Base-by-base conservation (phyloP, 2,797 vertebrate species). In the Parauchenoglanis punctatus region DNA sequence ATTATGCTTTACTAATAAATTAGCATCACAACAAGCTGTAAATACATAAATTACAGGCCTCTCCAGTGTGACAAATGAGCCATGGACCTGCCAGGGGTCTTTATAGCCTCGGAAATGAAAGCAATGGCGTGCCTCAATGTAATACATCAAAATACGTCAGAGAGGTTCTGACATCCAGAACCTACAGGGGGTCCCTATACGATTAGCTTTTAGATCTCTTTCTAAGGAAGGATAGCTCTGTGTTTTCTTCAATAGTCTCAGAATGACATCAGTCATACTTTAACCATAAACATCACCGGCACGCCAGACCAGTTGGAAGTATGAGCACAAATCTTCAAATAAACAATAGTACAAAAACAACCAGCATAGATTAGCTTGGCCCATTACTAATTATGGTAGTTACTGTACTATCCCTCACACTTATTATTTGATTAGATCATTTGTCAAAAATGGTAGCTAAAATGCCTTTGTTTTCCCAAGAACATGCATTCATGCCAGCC, bases 21-120 rank as follows among this genome's bases (percentile, higher is more conserved):
- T 75, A 81, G 61, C 67, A 61, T 25, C 44, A 67, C 25, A 84
- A 85, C 61, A 77, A 28, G 52, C 58, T 83, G n/a, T 81, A 81
- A 81, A 81, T 81, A n/a, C n/a, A n/a, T n/a, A n/a, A 76, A 84
- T 87, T 83, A 68, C 67, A 84, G 52, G 28, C 18, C 59, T 92
- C 84, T 85, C 68, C 58, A 83, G 56, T 87, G 85, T 88, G 68
- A 86, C 75, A 85, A 88, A 89, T 84, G 75, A 90, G 72, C 25
- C 44, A 6, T 44, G 28, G 76, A 72, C 25, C 58, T 54, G 61
- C 65, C 63, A 28, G 78, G 25, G 75, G 56, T 31, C 82, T 44
- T 85, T 77, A 81, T 70, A 84, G 83, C 15, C 23, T 28, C 23
- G 82, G 25, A 88, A 89, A 87, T 67, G 23, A 82, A 84, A 72